These are phyloP conservation scores for Pandion haliaetus DNA, from an alignment of 2,113 vertebrate species.

Conservation along the genomic window DNA sequence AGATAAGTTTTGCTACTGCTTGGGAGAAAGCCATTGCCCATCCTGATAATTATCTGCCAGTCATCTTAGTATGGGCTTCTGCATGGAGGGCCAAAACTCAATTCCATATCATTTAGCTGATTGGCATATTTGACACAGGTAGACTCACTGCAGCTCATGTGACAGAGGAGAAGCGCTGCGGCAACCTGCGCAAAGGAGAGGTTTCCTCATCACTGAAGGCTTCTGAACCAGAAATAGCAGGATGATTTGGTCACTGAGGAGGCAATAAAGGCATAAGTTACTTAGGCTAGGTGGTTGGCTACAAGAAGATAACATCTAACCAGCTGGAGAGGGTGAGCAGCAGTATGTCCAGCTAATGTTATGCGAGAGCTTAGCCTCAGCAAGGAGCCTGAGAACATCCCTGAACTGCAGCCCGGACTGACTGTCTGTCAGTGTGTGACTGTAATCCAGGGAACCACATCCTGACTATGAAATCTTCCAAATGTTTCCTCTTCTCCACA, in stretches of 20 bases:
- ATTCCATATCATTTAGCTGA: background rate
- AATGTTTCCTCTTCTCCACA: background rate
- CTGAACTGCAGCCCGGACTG: background rate
- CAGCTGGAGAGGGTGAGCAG: background rate
- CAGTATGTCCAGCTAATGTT: background rate
- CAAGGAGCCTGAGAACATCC: background rate
- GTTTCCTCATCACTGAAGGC: background rate
- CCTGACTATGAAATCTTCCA: background rate
- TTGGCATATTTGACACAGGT: background rate
- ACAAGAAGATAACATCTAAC: background rate
- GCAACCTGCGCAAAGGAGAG: background rate
- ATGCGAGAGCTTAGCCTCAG: background rate
- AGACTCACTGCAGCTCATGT: background rate
- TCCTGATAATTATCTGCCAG: background rate
- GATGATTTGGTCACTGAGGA: background rate
- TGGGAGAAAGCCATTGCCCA: background rate
- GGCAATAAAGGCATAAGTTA: background rate
- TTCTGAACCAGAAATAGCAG: background rate
- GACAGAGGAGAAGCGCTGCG: background rate
- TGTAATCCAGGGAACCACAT: background rate
- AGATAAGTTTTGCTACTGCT: background rate
- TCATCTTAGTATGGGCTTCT: background rate
- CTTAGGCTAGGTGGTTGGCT: background rate
- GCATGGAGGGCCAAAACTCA: background rate
- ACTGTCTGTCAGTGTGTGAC: background rate